Evolutionary conservation across 2,888 invertebrate species (phyloP).

Genomic region (Panopea generosa): DNA sequence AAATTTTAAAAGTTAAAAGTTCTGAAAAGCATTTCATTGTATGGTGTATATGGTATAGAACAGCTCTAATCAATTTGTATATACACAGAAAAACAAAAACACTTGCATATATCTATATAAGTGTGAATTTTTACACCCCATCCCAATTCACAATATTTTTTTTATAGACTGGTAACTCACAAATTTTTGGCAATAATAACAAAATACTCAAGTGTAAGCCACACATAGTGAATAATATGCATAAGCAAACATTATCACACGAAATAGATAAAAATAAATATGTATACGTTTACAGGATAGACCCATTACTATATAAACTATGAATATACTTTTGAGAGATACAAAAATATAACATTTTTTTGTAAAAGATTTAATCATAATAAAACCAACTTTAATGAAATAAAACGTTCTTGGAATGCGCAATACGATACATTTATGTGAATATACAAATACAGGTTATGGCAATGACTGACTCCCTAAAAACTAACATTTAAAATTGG

Average conservation of each 20-base stretch:
- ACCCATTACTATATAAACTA: conserved; percentile 4
- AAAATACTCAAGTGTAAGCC: too few relatives aligned
- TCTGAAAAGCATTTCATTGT: too few relatives aligned
- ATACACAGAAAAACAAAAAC: too few relatives aligned
- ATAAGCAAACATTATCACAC: conserved; percentile 3
- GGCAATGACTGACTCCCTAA: conserved; percentile 23
- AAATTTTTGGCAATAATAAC: too few relatives aligned
- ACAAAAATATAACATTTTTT: conserved; percentile 8
- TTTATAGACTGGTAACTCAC: too few relatives aligned
- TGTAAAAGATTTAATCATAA: background rate
- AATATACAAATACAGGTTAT: background rate
- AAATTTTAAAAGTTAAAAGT: too few relatives aligned
- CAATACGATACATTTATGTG: background rate
- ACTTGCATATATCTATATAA: too few relatives aligned
- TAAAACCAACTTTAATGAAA: background rate
- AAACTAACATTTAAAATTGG: conserved; percentile 24
- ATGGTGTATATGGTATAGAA: too few relatives aligned
- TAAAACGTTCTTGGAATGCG: background rate
- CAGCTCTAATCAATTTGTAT: too few relatives aligned
- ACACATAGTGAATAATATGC: too few relatives aligned
- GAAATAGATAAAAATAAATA: conserved; percentile 6
- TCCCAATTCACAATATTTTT: too few relatives aligned
- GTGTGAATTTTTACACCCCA: too few relatives aligned
- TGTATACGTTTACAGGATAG: background rate
- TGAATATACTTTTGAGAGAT: conserved; percentile 5